phyloP scores from a whole-genome alignment of 2,797 vertebrate species.

The Gobionotothen gibberifrons region DNA sequence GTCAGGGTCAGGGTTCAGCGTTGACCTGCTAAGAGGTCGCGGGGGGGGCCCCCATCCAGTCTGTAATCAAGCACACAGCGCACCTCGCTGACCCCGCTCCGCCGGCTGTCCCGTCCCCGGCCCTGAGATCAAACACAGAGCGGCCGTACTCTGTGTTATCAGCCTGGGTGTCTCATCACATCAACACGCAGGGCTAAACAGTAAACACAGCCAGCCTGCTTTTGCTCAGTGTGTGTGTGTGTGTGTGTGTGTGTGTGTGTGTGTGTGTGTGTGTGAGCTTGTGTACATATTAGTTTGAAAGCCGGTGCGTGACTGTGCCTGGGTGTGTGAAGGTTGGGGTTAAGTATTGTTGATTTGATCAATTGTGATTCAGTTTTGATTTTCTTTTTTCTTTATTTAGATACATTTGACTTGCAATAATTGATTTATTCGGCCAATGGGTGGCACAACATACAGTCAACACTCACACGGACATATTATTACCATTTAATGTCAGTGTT shows the following conservation, averaged over 20 bases:
- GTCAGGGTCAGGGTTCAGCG: conserved; percentile 75
- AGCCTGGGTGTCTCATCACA: conserved; percentile 81
- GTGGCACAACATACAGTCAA: conserved; percentile 1
- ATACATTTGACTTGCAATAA: too few relatives aligned
- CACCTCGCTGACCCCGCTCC: conserved; percentile 73
- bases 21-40: conserved; percentile 79
- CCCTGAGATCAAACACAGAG: conserved; percentile 80
- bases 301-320: conserved; percentile 12
- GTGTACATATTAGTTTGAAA: conserved; percentile 33
- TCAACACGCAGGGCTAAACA: conserved; percentile 78
- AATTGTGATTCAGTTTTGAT: neutral
- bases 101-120: conserved; percentile 47
- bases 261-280: neutral
- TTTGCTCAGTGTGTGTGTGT: conserved; percentile 44
- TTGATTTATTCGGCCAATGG: neutral
- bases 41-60: conserved; percentile 65
- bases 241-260: conserved; percentile 28
- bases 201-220: conserved; percentile 77
- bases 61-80: conserved; percentile 83
- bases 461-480: conserved; percentile 1
- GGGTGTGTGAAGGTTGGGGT: conserved; percentile 1
- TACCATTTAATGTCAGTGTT: too few relatives aligned
- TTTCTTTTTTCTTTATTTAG: neutral
- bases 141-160: conserved; percentile 73
- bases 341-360: neutral